Percentiles rank a stretch among this genome's conserved stretches.
phyloP scores from a whole-genome alignment of 2,888 invertebrate species.

The Agonopterix heracliana region DNA sequence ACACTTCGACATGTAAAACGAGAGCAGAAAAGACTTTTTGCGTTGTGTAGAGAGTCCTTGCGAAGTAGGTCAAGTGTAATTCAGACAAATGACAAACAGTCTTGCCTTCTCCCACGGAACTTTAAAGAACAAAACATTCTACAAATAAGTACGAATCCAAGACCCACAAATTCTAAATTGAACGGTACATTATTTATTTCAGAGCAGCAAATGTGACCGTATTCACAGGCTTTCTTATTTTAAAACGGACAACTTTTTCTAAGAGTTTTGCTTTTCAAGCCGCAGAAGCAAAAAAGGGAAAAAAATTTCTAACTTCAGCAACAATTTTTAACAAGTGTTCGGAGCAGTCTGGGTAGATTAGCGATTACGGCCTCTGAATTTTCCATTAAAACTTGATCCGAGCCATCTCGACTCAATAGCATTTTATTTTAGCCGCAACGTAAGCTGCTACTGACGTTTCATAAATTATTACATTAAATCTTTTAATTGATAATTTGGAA shows the following conservation, averaged over 20 bases:
- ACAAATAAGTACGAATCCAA: not conserved
- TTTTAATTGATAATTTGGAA: no score
- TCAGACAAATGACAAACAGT: constrained; percentile 18
- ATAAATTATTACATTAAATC: no score
- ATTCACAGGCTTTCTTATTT: not conserved
- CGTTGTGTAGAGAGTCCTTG: constrained; percentile 18
- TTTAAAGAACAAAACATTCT: constrained; percentile 10
- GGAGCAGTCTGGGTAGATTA: constrained; percentile 14
- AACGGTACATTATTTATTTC: not conserved
- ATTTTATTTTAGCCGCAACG: not conserved
- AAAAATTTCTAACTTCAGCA: not conserved
- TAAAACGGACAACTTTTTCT: not conserved
- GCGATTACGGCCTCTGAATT: constrained; percentile 16
- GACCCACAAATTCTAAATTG: constrained; percentile 1
- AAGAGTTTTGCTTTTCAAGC: not conserved
- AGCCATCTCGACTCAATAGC: constrained; percentile 6
- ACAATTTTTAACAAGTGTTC: constrained; percentile 11
- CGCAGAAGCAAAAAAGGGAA: not conserved
- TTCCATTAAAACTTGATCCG: constrained; percentile 22
- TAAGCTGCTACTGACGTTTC: no score
- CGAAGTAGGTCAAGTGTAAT: constrained; percentile 25
- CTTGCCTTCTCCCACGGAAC: constrained; percentile 11
- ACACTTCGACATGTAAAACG: constrained; percentile 36
- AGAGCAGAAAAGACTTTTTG: constrained; percentile 25
- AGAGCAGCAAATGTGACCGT: not conserved